Evolutionary conservation across 2,113 vertebrate species (phyloP), one percentile per base, ranked within the genome.

Genomic region (Oreochromis niloticus): DNA sequence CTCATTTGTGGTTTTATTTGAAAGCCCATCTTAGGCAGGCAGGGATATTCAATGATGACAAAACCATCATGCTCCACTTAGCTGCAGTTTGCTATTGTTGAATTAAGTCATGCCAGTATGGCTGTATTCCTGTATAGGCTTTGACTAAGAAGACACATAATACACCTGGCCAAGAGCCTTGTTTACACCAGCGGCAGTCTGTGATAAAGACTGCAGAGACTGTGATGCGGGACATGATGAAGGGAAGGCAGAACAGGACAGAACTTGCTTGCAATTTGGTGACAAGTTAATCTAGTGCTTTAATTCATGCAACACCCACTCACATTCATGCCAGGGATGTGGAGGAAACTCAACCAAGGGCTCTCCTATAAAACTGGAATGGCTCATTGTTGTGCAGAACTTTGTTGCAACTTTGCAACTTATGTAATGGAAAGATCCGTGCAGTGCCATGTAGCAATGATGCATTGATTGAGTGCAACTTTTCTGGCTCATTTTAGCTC

Each of bases 101-200:
- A 82, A 88, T 88, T 56, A 55, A 92, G 68, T 80, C 46, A 22
- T 83, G 82, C 83, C 88, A 85, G 91, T 32, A 22, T 75, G 71
- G 52, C 81, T 32, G 57, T 78, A 79, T 83, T 79, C 41, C 19
- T 68, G 19, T 30, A 52, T 52, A 54, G 81, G 61, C 6, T 81
- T 81, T 50, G 73, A 57, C 19, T 79, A 63, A 9, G 75, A 86
- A 43, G 87, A 85, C 81, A 92, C 43, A 46, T 80, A 81, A 91
- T 94, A 59, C 57, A 88, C 82, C 88, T 93, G 93, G 92, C 83
- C 22, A 13, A 1, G 36, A 55, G 85, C 93, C 87, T 85, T 93
- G 91, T 91, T 92, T 90, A 91, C n/a, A 84, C 52, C 89, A 88
- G 92, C 87, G 55, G 90, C 10, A 34, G 80, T 43, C 86, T 78